phyloP scores from a whole-genome alignment of 2,888 invertebrate species.

The Patella caerulea region DNA sequence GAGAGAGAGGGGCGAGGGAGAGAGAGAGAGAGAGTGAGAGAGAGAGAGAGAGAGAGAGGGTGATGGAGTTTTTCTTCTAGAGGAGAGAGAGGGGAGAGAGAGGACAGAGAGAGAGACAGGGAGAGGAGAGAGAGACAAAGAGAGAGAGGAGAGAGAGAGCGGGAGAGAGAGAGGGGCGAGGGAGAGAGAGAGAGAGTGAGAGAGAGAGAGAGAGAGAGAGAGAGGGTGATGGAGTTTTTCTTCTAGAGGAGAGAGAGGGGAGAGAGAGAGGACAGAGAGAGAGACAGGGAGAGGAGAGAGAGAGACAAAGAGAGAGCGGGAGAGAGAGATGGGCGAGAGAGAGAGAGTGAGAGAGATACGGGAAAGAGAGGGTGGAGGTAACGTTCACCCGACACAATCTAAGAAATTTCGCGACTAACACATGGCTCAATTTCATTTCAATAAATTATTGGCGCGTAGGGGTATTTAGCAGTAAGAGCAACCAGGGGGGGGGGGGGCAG shows the following conservation, averaged over 20 bases:
- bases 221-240: slow-evolving; percentile 15
- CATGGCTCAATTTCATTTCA: too few species aligned
- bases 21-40: slow-evolving; percentile 19
- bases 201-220: slow-evolving; percentile 22
- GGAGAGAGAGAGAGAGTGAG: slow-evolving; percentile 14
- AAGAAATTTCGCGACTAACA: too few species aligned
- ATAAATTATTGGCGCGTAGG: too few species aligned
- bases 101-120: neutral
- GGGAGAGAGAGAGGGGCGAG: neutral
- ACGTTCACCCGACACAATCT: too few species aligned
- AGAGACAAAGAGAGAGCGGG: neutral
- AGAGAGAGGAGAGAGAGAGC: neutral
- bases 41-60: slow-evolving; percentile 22
- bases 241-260: neutral
- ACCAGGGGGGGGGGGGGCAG: too few species aligned
- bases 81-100: neutral
- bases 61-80: slow-evolving; percentile 4
- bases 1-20: slow-evolving; percentile 5
- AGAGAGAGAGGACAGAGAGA: neutral
- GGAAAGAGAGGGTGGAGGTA: neutral
- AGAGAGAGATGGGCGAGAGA: too few species aligned
- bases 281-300: neutral
- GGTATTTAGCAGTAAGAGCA: too few species aligned
- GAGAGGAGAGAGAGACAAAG: neutral
- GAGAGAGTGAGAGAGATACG: too few species aligned